Base-by-base conservation (phyloP, 2,113 vertebrate genomes). In the Baryphthengus martii region DNA sequence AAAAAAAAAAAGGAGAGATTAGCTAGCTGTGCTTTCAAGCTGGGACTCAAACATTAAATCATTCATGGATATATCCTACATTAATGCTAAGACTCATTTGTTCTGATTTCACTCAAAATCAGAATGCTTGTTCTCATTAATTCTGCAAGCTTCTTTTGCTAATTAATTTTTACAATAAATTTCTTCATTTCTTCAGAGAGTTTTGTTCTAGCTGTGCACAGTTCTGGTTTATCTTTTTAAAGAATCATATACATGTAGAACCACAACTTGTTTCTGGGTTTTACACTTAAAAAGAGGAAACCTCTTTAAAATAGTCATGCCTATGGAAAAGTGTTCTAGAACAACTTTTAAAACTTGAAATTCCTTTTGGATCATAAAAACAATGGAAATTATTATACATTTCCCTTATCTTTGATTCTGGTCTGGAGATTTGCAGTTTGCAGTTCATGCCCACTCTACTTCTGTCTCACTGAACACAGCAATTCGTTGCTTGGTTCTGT, bases 31-130 rank as follows among this genome's bases (percentile, higher is more conserved):
- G 56, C 52, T 66, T 87, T 86, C 73, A 81, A 59, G 49, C 47
- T 84, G 28, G 58, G 73, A 92, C 31, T 90, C 56, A 83, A 78
- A 66, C 68, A 52, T 88, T 96, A 93, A 94, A 92, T 93, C 90
- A 90, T 96, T 93, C 79, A 94, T 79, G 58, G 66, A 62, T 88
- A 81, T 90, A 74, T 28, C 55, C 59, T 40, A 55, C 42, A 53
- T 81, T 82, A 70, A 31, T 35, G 83, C 72, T 96, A 89, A 96
- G 73, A 90, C 23, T 96, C 66, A 92, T 96, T 97, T 97, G 80
- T 90, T 89, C 76, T 76, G 62, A 90, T 92, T 95, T 95, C 92
- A 78, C 37, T 95, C 93, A 93, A 95, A 93, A 90, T 26, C 66
- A 76, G 56, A 92, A 86, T 0, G 13, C 75, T 84, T 80, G 72